phyloP scores from a whole-genome alignment of 2,797 vertebrate species.

The Eleutherodactylus coqui region DNA sequence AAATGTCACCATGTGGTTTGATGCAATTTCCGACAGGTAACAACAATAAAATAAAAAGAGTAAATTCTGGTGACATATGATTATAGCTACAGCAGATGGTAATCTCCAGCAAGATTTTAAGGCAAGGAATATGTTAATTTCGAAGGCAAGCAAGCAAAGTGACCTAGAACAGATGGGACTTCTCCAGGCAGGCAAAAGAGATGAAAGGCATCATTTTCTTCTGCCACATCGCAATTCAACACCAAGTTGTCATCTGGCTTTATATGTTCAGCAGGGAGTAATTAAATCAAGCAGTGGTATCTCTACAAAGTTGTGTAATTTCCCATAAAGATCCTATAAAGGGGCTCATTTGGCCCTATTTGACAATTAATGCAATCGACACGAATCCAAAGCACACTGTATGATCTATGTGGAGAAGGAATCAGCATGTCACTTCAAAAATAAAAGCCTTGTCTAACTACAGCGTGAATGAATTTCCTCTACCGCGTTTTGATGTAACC shows the following conservation, averaged over 20 bases:
- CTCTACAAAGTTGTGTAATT: slow-evolving; percentile 55
- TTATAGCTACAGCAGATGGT: slow-evolving; percentile 46
- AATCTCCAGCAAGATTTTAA: slow-evolving; percentile 45
- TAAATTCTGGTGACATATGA: background rate
- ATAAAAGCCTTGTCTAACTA: slow-evolving; percentile 40
- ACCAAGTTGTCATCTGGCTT: slow-evolving; percentile 57
- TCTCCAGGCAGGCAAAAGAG: slow-evolving; percentile 49
- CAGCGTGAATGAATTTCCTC: background rate
- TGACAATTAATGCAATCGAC: slow-evolving; percentile 46
- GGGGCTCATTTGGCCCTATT: slow-evolving; percentile 35
- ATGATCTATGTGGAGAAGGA: slow-evolving; percentile 37
- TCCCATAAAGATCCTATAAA: slow-evolving; percentile 55
- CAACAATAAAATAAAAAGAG: slow-evolving; percentile 40
- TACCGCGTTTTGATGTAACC: slow-evolving; percentile 51
- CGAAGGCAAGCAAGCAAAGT: slow-evolving; percentile 35
- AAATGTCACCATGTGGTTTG: slow-evolving; percentile 26
- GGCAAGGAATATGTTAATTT: slow-evolving; percentile 30
- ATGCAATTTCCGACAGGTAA: slow-evolving; percentile 54
- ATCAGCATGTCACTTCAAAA: slow-evolving; percentile 39
- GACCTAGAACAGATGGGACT: slow-evolving; percentile 58
- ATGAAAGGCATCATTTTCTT: slow-evolving; percentile 58
- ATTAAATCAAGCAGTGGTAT: slow-evolving; percentile 57
- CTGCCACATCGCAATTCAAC: slow-evolving; percentile 45
- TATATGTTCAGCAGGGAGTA: slow-evolving; percentile 52
- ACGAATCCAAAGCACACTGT: background rate